Conservation (phyloP, 2,888 invertebrate genomes). For the Plutella xylostella region DNA sequence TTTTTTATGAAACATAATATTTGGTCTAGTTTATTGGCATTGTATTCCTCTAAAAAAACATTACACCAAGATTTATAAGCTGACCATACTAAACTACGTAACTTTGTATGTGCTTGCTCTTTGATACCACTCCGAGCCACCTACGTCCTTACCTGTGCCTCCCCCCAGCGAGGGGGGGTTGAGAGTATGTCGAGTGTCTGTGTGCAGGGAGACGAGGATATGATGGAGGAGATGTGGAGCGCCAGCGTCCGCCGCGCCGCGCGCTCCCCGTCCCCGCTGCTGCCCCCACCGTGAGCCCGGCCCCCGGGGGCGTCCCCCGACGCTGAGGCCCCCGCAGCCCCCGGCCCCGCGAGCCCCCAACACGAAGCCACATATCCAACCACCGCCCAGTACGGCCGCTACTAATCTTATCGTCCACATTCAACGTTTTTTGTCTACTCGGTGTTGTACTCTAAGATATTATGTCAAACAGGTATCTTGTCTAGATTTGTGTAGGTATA, state of each 20-base stretch:
- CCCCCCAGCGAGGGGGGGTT: conserved; percentile 68
- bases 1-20: too few relatives aligned
- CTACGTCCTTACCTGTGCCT: too few relatives aligned
- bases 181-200: conserved; percentile 69
- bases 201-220: conserved; percentile 73
- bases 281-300: conserved; percentile 46
- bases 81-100: too few relatives aligned
- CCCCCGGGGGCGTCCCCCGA: conserved; percentile 7
- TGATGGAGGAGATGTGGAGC: conserved; percentile 70
- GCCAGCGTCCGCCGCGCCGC: conserved; percentile 50
- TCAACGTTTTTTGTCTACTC: not conserved
- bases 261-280: conserved; percentile 56
- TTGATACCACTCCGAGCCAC: not conserved
- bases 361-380: not conserved
- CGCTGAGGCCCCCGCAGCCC: conserved; percentile 16
- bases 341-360: conserved; percentile 1
- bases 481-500: not conserved
- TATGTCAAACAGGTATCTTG: not conserved
- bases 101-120: not conserved
- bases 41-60: too few relatives aligned
- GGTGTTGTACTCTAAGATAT: not conserved
- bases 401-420: not conserved
- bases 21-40: too few relatives aligned
- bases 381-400: not conserved
- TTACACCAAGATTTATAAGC: too few relatives aligned